These are phyloP conservation scores for Chesias legatella DNA, from an alignment of 2,888 invertebrate genomes.

Conservation along the genomic window DNA sequence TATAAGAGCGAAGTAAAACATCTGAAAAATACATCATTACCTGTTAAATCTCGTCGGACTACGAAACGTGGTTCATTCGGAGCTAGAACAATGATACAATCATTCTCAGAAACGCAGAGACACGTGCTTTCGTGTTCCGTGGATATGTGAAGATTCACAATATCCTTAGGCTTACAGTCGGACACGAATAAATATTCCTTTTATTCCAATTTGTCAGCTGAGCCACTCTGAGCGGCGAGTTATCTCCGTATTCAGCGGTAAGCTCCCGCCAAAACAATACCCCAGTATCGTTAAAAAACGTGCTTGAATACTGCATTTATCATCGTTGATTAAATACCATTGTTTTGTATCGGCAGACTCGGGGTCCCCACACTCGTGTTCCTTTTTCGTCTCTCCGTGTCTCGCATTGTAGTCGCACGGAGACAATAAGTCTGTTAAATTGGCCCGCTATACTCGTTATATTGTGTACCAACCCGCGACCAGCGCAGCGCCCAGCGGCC, in stretches of 20 bases:
- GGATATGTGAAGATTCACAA: conserved; percentile 51
- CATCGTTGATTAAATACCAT: conserved; percentile 81
- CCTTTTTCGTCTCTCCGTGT: conserved; percentile 68
- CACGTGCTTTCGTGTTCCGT: conserved; percentile 36
- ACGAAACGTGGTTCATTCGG: conserved; percentile 6
- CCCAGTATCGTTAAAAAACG: conserved; percentile 78
- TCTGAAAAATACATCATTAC: not conserved
- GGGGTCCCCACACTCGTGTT: conserved; percentile 64
- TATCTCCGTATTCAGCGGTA: conserved; percentile 76
- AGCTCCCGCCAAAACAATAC: conserved; percentile 80
- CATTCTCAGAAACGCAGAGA: conserved; percentile 28
- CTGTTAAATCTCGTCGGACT: conserved; percentile 3
- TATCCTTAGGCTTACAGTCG: conserved; percentile 36
- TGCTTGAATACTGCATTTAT: conserved; percentile 79
- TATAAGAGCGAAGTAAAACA: not conserved
- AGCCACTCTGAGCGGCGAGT: conserved; percentile 77
- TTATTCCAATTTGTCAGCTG: conserved; percentile 81
- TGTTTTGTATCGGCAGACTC: conserved; percentile 77
- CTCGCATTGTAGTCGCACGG: conserved; percentile 72
- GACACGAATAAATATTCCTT: conserved; percentile 78
- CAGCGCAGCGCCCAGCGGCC: conserved; percentile 31
- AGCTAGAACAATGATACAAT: conserved; percentile 34
- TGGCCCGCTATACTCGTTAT: conserved; percentile 70
- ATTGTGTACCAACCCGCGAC: conserved; percentile 48
- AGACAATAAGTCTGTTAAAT: conserved; percentile 81